phyloP scores from a whole-genome alignment of 2,113 vertebrate genomes.

The Ptilonorhynchus violaceus region DNA sequence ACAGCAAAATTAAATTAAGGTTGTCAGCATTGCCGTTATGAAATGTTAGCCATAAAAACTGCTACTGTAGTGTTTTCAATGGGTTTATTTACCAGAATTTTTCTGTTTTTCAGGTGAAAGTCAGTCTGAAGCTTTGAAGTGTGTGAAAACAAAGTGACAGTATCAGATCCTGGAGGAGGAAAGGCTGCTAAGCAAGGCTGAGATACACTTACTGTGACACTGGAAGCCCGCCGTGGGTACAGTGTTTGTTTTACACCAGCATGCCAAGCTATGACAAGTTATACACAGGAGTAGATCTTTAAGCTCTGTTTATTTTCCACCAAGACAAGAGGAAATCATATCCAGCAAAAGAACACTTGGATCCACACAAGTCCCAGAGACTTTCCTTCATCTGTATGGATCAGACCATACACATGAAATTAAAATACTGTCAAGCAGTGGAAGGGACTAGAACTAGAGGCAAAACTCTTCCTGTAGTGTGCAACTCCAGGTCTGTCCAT shows the following conservation, averaged over 20 bases:
- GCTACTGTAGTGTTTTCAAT: background rate
- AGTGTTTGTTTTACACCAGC: background rate
- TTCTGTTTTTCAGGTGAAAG: background rate
- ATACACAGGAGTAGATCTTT: background rate
- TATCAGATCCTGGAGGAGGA: background rate
- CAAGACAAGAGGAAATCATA: background rate
- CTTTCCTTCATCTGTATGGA: background rate
- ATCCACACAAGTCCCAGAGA: accelerated
- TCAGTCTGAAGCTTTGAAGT: background rate
- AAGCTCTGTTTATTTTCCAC: background rate
- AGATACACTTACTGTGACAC: background rate
- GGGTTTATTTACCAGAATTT: background rate
- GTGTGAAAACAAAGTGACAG: background rate
- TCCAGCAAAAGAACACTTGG: background rate
- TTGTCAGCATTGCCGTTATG: background rate
- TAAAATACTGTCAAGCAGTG: background rate
- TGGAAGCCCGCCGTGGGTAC: background rate
- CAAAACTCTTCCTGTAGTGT: background rate
- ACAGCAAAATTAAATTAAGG: background rate
- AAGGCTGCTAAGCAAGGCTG: background rate
- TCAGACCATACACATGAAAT: background rate
- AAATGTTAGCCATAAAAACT: background rate
- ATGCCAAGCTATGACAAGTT: background rate
- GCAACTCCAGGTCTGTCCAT: background rate
- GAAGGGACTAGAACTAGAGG: background rate